These are phyloP conservation scores for Platysternon megacephalum DNA, from an alignment of 2,113 vertebrate species.

Conservation along the genomic window DNA sequence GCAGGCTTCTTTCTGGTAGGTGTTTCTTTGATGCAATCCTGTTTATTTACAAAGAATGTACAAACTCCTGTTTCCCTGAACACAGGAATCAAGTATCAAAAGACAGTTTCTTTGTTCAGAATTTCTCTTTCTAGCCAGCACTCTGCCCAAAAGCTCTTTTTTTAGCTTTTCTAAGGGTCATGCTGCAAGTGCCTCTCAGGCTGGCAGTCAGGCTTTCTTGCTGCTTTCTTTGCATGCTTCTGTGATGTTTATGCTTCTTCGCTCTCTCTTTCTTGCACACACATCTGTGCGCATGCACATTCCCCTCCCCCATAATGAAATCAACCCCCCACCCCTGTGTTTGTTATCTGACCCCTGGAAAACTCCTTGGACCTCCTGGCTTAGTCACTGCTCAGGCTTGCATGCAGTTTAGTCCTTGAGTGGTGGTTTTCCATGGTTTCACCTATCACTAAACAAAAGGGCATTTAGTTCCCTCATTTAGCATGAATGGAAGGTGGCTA, in stretches of 20 bases:
- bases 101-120: not conserved
- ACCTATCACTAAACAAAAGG: not conserved
- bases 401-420: not conserved
- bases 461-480: not conserved
- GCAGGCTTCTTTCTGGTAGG: not conserved
- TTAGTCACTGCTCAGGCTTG: not conserved
- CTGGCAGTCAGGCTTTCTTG: not conserved
- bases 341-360: not conserved
- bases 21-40: not conserved
- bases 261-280: too few relatives aligned
- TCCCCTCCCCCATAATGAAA: not conserved
- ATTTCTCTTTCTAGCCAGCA: not conserved
- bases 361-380: not conserved
- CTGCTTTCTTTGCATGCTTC: not conserved
- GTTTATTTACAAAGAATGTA: not conserved
- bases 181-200: not conserved
- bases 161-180: not conserved
- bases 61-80: not conserved
- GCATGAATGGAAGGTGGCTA: not conserved
- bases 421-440: not conserved
- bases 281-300: too few relatives aligned
- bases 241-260: too few relatives aligned
- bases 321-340: not conserved
- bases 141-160: not conserved
- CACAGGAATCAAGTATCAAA: not conserved